Evolutionary conservation across 30 jellyfish, hydroid and myxozoan species (phyloP).

Genomic region (Rhopilema esculentum): DNA sequence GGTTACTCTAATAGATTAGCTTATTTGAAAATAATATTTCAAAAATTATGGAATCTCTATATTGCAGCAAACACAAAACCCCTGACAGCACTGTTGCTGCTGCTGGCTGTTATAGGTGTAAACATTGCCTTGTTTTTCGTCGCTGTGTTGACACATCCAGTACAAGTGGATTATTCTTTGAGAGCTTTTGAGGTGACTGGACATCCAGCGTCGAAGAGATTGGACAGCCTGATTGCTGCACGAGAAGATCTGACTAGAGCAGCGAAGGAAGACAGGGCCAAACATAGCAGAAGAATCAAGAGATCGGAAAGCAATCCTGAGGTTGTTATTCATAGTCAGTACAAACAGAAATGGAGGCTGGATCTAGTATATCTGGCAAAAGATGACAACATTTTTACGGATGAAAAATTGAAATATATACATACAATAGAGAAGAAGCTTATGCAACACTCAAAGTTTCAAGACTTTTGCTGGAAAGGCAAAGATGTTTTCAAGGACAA

Average conservation of each 20-base stretch:
- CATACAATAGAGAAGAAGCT: conserved; percentile 62
- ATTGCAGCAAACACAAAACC: conserved; percentile 57
- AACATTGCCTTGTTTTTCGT: conserved; percentile 62
- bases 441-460: conserved; percentile 45
- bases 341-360: conserved; percentile 64
- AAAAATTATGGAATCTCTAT: conserved; percentile 41
- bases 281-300: not conserved
- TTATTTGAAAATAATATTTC: not conserved
- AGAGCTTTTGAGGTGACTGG: conserved; percentile 76
- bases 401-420: conserved; percentile 54
- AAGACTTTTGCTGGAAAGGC: conserved; percentile 73
- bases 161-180: conserved; percentile 68
- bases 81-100: conserved; percentile 35
- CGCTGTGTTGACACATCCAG: conserved; percentile 73
- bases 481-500: conserved; percentile 45
- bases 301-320: conserved; percentile 48
- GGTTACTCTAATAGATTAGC: not conserved
- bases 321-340: conserved; percentile 54
- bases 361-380: conserved; percentile 63
- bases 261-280: conserved; percentile 38
- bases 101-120: conserved; percentile 56
- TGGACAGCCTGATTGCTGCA: conserved; percentile 67
- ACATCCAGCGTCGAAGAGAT: conserved; percentile 52
- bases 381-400: conserved; percentile 68
- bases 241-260: conserved; percentile 44